Evolutionary conservation across 37 sponge, comb jelly and placozoan genomes (phyloP).

Genomic region (Hormiphora californensis): DNA sequence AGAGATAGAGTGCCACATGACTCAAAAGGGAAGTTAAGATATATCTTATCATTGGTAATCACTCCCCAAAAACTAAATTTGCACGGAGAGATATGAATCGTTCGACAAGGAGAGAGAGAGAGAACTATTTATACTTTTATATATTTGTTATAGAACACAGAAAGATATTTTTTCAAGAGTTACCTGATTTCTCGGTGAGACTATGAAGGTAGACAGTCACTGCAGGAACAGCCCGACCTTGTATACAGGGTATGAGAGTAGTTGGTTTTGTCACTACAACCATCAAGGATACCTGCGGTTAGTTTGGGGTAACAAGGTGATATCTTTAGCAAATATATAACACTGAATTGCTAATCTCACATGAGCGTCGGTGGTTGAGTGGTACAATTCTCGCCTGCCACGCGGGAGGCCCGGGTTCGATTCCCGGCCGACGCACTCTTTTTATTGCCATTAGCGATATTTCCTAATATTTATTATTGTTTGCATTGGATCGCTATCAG

Average conservation of each 20-base stretch:
- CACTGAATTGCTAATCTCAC: not conserved
- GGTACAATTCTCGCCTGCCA: constrained; percentile 57
- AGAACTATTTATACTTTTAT: no score
- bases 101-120: no score
- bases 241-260: constrained; percentile 14
- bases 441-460: not conserved
- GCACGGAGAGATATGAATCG: no score
- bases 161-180: no score
- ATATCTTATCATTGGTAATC: no score
- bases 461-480: no score
- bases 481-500: no score
- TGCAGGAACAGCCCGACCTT: not conserved
- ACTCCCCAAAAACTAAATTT: no score
- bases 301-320: not conserved
- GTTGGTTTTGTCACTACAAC: constrained; percentile 32
- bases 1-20: no score
- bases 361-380: constrained; percentile 55
- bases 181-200: not conserved
- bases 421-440: constrained; percentile 55
- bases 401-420: constrained; percentile 57
- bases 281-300: constrained; percentile 27
- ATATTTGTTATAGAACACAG: no score
- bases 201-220: constrained; percentile 18
- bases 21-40: no score
- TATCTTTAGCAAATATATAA: not conserved